Evolutionary conservation across 2,797 vertebrate genomes (phyloP), one percentile per base, ranked within the genome.

Genomic region (Darevskia mixta): DNA sequence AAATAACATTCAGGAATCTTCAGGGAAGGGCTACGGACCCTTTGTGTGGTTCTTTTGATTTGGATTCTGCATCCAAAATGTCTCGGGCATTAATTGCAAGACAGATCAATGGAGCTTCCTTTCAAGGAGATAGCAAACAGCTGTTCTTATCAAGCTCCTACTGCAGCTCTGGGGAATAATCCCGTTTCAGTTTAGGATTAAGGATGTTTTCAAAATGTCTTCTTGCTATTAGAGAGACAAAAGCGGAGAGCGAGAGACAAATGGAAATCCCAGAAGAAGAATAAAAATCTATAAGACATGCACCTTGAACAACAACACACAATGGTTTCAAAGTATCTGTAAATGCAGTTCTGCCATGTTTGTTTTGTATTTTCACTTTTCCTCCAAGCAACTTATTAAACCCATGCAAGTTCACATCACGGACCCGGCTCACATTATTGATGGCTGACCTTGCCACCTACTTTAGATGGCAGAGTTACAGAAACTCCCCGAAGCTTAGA

Each of bases 151-250:
- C 81, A 35, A 18, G 71, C 78, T 85, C 32, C 76, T 45, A 58
- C 73, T 61, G 27, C 23, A 0, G 38, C 64, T 32, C 6, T 32
- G 7, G 78, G 83, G 78, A 82, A 49, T 38, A 8, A 1, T 1
- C 38, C 0, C 49, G 49, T 89, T 64, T 45, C 66, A 76, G 55
- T 20, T 81, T 61, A 27, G 73, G 0, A 32, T 69, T 87, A 76
- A 38, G 84, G 38, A 75, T 85, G 83, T 41, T 72, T 82, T 79
- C 71, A 64, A 61, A 83, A 25, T 64, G 81, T 41, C 43, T 87
- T 35, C 61, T 69, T 79, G 49, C 72, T 67, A 80, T 64, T 73
- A 88, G 82, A 58, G 75, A 83, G 5, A 75, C 66, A 25, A 64
- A 49, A 73, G 58, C 8, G 45, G 29, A 71, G 87, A 49, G 86